Evolutionary conservation across 1,140 invertebrate species (phyloP).

Genomic region (Contarinia nasturtii): DNA sequence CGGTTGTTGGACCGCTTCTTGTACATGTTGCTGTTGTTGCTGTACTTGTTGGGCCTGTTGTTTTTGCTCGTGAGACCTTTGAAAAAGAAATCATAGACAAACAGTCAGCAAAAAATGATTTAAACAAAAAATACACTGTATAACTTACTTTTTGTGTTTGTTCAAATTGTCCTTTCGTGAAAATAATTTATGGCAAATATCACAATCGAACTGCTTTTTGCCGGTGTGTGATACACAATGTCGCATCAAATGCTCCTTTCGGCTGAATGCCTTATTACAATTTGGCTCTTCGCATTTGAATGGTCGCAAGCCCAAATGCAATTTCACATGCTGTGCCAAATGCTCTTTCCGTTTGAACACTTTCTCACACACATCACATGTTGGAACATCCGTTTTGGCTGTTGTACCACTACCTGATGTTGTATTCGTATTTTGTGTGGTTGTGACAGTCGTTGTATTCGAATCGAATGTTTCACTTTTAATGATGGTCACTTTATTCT

Average conservation of each 20-base stretch:
- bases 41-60: too few species aligned
- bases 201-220: conserved; percentile 51
- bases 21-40: too few species aligned
- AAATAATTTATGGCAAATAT: conserved; percentile 56
- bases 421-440: not conserved
- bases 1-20: too few species aligned
- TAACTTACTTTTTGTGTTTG: conserved; percentile 36
- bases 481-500: conserved; percentile 6
- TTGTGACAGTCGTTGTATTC: not conserved
- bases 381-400: not conserved
- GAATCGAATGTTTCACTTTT: not conserved
- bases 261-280: conserved; percentile 51
- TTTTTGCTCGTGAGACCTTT: too few species aligned
- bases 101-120: too few species aligned
- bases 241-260: conserved; percentile 46
- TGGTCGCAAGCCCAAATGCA: conserved; percentile 45
- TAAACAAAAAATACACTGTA: too few species aligned
- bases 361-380: conserved; percentile 35
- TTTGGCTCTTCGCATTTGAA: conserved; percentile 36
- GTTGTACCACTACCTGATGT: not conserved
- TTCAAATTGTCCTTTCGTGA: conserved; percentile 56
- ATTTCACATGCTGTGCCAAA: conserved; percentile 48
- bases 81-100: too few species aligned
- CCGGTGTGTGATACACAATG: conserved; percentile 57
- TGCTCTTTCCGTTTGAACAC: conserved; percentile 53